Evolutionary conservation across 2,797 vertebrate genomes (phyloP).

Genomic region (Rhinoraja longicauda): DNA sequence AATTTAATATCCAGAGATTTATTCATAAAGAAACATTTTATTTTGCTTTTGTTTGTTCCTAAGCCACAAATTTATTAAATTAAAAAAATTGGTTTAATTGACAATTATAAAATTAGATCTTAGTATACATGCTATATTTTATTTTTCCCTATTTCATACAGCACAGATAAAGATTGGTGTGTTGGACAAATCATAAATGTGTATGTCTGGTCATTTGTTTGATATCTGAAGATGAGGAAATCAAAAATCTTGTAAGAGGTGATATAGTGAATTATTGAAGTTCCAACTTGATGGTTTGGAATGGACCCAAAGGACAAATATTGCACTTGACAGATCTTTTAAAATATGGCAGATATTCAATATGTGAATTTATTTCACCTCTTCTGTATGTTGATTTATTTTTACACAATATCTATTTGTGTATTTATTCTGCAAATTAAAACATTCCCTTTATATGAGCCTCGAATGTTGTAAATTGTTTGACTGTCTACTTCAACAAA

Average conservation of each 20-base stretch:
- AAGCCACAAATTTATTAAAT: conserved; percentile 2
- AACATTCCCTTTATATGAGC: conserved; percentile 38
- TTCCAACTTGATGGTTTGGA: not conserved
- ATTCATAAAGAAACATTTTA: conserved; percentile 44
- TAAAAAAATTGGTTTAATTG: not conserved
- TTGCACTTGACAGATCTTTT: conserved; percentile 36
- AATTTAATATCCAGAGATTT: conserved; percentile 63
- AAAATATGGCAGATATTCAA: conserved; percentile 31
- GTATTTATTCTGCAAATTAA: conserved; percentile 23
- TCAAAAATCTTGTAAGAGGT: conserved; percentile 13
- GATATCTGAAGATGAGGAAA: conserved; percentile 24
- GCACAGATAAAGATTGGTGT: not conserved
- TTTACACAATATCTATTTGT: conserved; percentile 32
- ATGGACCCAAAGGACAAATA: conserved; percentile 24
- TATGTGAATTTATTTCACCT: conserved; percentile 26
- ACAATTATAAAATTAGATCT: conserved; percentile 17
- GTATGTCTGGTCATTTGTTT: conserved; percentile 22
- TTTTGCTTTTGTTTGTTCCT: conserved; percentile 50
- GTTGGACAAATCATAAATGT: not conserved
- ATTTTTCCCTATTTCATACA: conserved; percentile 13
- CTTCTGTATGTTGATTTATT: conserved; percentile 33
- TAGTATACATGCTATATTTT: not conserved
- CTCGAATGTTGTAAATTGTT: conserved; percentile 39
- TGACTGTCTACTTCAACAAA: conserved; percentile 24
- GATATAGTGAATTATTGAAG: not conserved